Conservation (phyloP, 2,113 vertebrate species). For the Theristicus caerulescens region DNA sequence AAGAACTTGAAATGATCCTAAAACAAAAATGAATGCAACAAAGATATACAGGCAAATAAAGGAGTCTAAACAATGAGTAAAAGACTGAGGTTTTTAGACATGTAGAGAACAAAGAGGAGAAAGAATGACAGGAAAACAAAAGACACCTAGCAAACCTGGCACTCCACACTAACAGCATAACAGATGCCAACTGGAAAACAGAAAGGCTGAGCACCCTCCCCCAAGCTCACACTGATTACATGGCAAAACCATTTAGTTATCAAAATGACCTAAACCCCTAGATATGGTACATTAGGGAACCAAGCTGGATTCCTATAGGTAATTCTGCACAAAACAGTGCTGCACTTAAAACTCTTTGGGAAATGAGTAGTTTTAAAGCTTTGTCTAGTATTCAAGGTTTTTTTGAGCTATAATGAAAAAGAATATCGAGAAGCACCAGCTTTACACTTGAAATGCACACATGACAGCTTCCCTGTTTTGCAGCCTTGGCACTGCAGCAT, state of each 20-base stretch:
- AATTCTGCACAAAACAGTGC: not conserved
- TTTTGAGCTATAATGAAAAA: not conserved
- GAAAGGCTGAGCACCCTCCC: not conserved
- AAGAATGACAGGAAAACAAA: conserved; percentile 19
- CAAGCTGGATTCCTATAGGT: not conserved
- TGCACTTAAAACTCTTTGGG: not conserved
- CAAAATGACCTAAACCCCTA: not conserved
- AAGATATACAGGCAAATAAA: not conserved
- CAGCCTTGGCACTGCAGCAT: conserved; percentile 16
- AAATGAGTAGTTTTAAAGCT: not conserved
- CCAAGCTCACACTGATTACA: not conserved
- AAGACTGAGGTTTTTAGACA: not conserved
- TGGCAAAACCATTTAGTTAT: not conserved
- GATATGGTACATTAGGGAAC: not conserved
- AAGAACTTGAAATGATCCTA: conserved; percentile 41
- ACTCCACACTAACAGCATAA: not conserved
- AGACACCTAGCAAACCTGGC: conserved; percentile 14
- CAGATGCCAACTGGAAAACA: not conserved
- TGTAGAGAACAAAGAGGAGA: conserved; percentile 4
- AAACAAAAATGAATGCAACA: conserved; percentile 26
- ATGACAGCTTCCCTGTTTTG: not conserved
- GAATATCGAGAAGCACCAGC: not conserved
- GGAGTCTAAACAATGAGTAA: not conserved
- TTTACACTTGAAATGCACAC: not conserved
- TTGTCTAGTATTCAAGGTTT: not conserved